Base-by-base conservation (phyloP, 1,140 invertebrate genomes). In the Nixonia krombeini region DNA sequence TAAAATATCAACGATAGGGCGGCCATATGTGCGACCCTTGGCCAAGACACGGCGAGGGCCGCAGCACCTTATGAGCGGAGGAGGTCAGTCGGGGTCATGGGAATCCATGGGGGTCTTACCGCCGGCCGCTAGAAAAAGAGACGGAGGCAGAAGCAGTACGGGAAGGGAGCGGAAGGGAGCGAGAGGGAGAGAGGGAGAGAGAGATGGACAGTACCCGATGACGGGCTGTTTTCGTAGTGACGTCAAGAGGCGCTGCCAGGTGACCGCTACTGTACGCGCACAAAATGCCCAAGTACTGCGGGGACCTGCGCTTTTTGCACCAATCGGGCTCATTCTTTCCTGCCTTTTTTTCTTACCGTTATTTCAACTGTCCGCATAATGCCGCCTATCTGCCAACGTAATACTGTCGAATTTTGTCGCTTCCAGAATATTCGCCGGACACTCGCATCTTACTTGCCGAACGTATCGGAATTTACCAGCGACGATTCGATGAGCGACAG, bases 61-160 rank as follows among this genome's bases (percentile, higher is more conserved):
- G 18, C 50, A 44, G 46, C 63, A 72, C 68, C 71, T 73, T 58
- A 50, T 56, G 16, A 4, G 18, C 44, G 38, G 53, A 64, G 53
- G 59, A 66, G 79, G 75, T 77, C 78, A 73, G 41, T 18, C 17
- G 67, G 65, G 82, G 79, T 79, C 81, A 84, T 85, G 83, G 83
- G 83, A 85, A 84, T 81, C 73, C 82, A 74, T 81, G 83, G 82
- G 83, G 83, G 83, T 83, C 81, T 66, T 29, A 44, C 16, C 26
- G 33, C 1, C 37, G 35, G n/a, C 9, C 47, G 9, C n/a, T n/a
- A n/a, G n/a, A n/a, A n/a, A n/a, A n/a, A n/a, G n/a, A n/a, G n/a
- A n/a, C n/a, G n/a, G n/a, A n/a, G n/a, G n/a, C n/a, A n/a, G n/a
- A n/a, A n/a, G n/a, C n/a, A n/a, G n/a, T n/a, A n/a, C 10, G 15